These are phyloP conservation scores for Clepsis dumicolana DNA, from an alignment of 2,888 invertebrate genomes.

Conservation along the genomic window DNA sequence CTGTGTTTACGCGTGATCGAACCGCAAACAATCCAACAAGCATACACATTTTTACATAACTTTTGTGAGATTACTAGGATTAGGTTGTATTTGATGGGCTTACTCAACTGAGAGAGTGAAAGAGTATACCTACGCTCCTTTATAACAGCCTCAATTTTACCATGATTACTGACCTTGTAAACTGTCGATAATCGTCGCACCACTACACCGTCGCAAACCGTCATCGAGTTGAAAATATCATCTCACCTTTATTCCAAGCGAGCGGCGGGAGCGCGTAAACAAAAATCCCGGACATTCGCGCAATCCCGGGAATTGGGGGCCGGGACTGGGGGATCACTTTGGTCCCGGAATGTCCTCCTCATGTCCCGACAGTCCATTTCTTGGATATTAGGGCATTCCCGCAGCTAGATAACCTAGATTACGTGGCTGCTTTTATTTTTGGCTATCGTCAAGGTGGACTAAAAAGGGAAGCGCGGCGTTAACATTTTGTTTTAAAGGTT, in stretches of 20 bases:
- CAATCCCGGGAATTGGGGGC: slow-evolving; percentile 55
- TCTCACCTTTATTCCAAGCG: slow-evolving; percentile 62
- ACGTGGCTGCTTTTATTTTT: slow-evolving; percentile 13
- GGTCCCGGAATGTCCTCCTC: slow-evolving; percentile 49
- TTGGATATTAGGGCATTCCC: slow-evolving; percentile 55
- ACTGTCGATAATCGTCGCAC: slow-evolving; percentile 42
- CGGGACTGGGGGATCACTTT: slow-evolving; percentile 47
- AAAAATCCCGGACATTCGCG: slow-evolving; percentile 62
- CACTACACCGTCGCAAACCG: slow-evolving; percentile 46
- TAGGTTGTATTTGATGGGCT: too few relatives aligned
- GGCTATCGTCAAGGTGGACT: not conserved
- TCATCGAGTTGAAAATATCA: slow-evolving; percentile 52
- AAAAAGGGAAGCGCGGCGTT: not conserved
- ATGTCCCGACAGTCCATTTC: slow-evolving; percentile 59
- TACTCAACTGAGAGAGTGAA: too few relatives aligned
- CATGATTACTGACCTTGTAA: not conserved
- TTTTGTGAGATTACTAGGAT: too few relatives aligned
- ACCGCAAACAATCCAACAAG: too few relatives aligned
- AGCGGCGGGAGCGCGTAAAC: slow-evolving; percentile 65
- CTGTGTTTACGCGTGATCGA: too few relatives aligned
- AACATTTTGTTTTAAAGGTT: slow-evolving; percentile 21
- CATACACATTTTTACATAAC: too few relatives aligned
- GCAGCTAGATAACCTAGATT: slow-evolving; percentile 37
- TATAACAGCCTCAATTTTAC: not conserved
- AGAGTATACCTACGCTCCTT: not conserved